Percentiles rank a stretch among this genome's conserved stretches.
phyloP scores from a whole-genome alignment of 2,888 invertebrate genomes.

The Candidula unifasciata region DNA sequence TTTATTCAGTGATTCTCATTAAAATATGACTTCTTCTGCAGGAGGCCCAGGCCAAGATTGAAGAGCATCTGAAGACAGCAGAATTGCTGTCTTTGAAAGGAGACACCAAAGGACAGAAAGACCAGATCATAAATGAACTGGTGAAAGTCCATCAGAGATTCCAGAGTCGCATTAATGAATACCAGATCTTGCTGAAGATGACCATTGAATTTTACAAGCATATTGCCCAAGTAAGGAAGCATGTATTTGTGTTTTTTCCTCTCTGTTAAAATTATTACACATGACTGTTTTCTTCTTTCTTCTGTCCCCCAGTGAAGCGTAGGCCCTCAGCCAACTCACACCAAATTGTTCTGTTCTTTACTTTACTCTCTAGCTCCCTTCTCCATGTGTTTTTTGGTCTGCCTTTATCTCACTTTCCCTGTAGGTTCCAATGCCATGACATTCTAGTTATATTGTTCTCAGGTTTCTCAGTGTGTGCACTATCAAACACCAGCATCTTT shows the following conservation, averaged over 20 bases:
- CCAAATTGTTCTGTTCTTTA: too few relatives aligned
- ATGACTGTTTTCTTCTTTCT: too few relatives aligned
- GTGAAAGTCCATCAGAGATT: slow-evolving; percentile 84
- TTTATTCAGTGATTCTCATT: too few relatives aligned
- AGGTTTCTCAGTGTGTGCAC: too few relatives aligned
- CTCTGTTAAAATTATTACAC: not conserved
- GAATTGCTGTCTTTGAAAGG: slow-evolving; percentile 84
- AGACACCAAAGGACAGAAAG: slow-evolving; percentile 80
- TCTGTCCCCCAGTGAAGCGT: too few relatives aligned
- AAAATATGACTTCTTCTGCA: slow-evolving; percentile 53
- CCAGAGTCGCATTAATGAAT: slow-evolving; percentile 84
- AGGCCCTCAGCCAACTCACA: too few relatives aligned
- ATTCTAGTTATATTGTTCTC: too few relatives aligned
- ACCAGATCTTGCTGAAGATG: slow-evolving; percentile 85
- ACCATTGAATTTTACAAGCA: slow-evolving; percentile 85
- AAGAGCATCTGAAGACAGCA: slow-evolving; percentile 82
- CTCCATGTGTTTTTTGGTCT: too few relatives aligned
- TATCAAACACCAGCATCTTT: too few relatives aligned
- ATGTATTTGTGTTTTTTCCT: not conserved
- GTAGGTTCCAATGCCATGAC: too few relatives aligned
- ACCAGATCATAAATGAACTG: slow-evolving; percentile 84
- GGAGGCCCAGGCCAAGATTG: slow-evolving; percentile 81
- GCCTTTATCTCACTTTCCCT: too few relatives aligned
- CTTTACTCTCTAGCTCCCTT: too few relatives aligned
- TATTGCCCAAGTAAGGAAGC: slow-evolving; percentile 80